Conservation (phyloP, 2,888 invertebrate genomes). For the Kuschelorhynchus macadamiae region DNA sequence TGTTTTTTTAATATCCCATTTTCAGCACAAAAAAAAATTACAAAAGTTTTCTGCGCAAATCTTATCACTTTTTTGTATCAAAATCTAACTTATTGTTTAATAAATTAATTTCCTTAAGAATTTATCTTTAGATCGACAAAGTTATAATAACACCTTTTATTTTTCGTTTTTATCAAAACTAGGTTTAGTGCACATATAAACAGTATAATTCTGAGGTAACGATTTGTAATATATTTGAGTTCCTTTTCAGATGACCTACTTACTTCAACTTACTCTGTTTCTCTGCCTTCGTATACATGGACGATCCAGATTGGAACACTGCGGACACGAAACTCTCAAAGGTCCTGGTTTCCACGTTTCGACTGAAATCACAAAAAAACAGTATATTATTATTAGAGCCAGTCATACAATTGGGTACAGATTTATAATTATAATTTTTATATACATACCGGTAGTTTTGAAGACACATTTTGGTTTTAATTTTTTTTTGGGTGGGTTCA, state of each 20-base stretch:
- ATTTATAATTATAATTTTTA: not conserved
- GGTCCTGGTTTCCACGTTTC: constrained; percentile 65
- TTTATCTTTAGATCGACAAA: too few relatives aligned
- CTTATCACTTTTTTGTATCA: too few relatives aligned
- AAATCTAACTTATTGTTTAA: too few relatives aligned
- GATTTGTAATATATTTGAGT: not conserved
- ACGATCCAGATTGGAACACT: constrained; percentile 58
- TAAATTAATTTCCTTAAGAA: too few relatives aligned
- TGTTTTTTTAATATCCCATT: too few relatives aligned
- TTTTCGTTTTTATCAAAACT: too few relatives aligned
- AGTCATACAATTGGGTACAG: too few relatives aligned
- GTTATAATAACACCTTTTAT: too few relatives aligned
- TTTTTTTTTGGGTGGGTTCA: constrained; percentile 13
- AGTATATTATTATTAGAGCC: not conserved
- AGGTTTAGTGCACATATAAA: too few relatives aligned
- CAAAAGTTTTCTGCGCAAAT: too few relatives aligned
- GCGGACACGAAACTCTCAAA: constrained; percentile 58
- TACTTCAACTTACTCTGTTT: constrained; percentile 60
- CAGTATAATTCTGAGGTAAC: too few relatives aligned
- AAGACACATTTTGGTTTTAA: constrained; percentile 32
- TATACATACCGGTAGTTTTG: constrained; percentile 53
- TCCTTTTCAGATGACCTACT: constrained; percentile 13
- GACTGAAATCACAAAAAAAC: constrained; percentile 53
- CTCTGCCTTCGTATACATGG: constrained; percentile 64
- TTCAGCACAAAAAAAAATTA: too few relatives aligned